Evolutionary conservation across 1,140 invertebrate species (phyloP).

Genomic region (Steinernema khuongi): DNA sequence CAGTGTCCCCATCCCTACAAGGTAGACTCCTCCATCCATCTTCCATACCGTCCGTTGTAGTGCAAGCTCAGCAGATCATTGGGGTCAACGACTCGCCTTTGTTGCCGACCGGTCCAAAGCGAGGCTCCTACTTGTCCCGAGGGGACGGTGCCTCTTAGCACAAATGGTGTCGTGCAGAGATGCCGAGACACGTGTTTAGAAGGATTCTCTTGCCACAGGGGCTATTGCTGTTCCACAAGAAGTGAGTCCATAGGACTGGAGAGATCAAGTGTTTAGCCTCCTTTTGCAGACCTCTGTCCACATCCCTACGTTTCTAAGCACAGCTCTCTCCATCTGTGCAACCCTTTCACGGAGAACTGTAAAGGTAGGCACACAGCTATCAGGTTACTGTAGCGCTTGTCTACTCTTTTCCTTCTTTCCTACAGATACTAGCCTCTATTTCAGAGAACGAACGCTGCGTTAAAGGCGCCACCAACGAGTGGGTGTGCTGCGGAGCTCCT

Average conservation of each 20-base stretch:
- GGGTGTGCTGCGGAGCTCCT: neutral
- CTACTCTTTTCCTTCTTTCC: neutral
- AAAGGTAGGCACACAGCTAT: neutral
- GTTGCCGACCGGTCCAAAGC: neutral
- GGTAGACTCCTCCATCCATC: neutral
- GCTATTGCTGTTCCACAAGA: neutral
- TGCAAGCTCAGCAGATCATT: neutral
- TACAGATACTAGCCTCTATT: no score
- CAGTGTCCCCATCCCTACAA: neutral
- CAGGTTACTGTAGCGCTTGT: neutral
- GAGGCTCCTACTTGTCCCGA: neutral
- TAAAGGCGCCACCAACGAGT: conserved; percentile 1
- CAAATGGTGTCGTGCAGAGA: neutral
- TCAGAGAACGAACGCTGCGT: conserved; percentile 3
- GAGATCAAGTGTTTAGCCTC: neutral
- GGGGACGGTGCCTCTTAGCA: neutral
- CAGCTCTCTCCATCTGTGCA: neutral
- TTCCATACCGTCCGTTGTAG: neutral
- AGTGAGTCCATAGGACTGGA: neutral
- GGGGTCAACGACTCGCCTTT: neutral
- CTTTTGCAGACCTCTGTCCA: neutral
- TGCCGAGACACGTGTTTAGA: neutral
- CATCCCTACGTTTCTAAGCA: neutral
- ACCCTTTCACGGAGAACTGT: neutral
- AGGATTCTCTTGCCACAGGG: neutral